Evolutionary conservation across 2,888 invertebrate species (phyloP).

Genomic region (Isoperla grammatica): DNA sequence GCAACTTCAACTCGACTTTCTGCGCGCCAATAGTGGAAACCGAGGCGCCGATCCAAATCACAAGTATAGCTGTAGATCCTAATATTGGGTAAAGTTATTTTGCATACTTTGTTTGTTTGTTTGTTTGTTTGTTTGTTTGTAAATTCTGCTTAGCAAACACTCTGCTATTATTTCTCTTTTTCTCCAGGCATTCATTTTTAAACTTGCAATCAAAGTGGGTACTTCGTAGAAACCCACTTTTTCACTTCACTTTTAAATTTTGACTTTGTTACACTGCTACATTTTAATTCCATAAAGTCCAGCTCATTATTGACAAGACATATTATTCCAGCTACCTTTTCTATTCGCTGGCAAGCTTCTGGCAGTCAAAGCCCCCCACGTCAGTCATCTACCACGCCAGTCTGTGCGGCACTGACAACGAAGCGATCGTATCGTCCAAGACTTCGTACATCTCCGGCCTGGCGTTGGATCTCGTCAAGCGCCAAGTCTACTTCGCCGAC

Average conservation of each 20-base stretch:
- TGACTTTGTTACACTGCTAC: too few species aligned
- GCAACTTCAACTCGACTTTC: constrained; percentile 49
- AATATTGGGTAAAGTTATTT: constrained; percentile 33
- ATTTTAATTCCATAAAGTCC: too few species aligned
- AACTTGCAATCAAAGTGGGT: too few species aligned
- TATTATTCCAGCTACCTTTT: constrained; percentile 42
- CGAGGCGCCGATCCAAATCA: constrained; percentile 48
- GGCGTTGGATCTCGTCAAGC: constrained; percentile 51
- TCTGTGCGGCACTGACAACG: constrained; percentile 49
- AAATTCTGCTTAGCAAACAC: too few species aligned
- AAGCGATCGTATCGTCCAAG: constrained; percentile 42
- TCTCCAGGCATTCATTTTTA: too few species aligned
- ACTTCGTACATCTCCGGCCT: constrained; percentile 53
- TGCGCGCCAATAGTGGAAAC: constrained; percentile 54
- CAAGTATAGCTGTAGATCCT: constrained; percentile 60
- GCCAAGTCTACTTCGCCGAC: constrained; percentile 72
- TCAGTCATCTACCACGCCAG: constrained; percentile 43
- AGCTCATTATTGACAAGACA: too few species aligned
- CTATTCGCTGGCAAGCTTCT: constrained; percentile 40
- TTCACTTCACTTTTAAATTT: too few species aligned
- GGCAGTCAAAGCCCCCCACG: constrained; percentile 31
- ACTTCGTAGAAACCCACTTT: too few species aligned
- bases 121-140: too few species aligned
- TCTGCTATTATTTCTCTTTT: too few species aligned
- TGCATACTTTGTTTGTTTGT: too few species aligned